Percentiles rank a stretch among this genome's conserved stretches.
Conservation (phyloP, 2,888 invertebrate genomes). For the Ophioninae sp. region DNA sequence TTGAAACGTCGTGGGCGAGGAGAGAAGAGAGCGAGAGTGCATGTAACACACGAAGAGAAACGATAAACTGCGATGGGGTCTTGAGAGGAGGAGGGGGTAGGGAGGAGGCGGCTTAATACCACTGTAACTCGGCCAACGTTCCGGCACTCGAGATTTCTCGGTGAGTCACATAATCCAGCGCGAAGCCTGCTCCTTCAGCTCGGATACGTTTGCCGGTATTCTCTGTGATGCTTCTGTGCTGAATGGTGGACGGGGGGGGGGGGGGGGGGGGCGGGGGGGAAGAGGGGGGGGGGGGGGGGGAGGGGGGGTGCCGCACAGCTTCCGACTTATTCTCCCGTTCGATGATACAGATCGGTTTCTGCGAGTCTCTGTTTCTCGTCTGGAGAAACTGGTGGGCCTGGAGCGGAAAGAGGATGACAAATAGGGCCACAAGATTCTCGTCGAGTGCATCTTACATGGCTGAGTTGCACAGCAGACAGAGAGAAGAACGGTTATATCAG, state of each 20-base stretch:
- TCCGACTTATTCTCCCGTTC: conserved; percentile 50
- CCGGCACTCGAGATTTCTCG: conserved; percentile 61
- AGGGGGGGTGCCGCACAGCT: conserved; percentile 24
- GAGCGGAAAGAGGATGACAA: conserved; percentile 33
- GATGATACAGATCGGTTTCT: conserved; percentile 10
- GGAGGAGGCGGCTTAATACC: conserved; percentile 28
- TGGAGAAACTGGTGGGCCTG: neutral
- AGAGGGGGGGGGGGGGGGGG: neutral
- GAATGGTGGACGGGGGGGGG: neutral
- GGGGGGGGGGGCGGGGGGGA: neutral
- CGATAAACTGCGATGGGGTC: conserved; percentile 43
- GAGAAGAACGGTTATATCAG: conserved; percentile 19
- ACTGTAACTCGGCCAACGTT: conserved; percentile 44
- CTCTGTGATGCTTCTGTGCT: conserved; percentile 38
- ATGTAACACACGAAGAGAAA: conserved; percentile 39
- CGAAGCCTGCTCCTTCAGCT: conserved; percentile 43
- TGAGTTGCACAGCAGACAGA: conserved; percentile 26
- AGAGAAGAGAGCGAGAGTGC: conserved; percentile 29
- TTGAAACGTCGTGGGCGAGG: conserved; percentile 50
- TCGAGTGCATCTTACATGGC: conserved; percentile 23
- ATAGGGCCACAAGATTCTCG: conserved; percentile 18
- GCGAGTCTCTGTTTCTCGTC: conserved; percentile 52
- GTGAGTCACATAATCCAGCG: conserved; percentile 59
- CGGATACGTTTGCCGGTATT: conserved; percentile 47
- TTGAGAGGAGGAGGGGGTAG: neutral